A percentile compares a stretch with the other conserved stretches of the same genome.
These are phyloP conservation scores for Lepisosteus oculatus DNA, from an alignment of 2,113 vertebrate species.

Conservation along the genomic window DNA sequence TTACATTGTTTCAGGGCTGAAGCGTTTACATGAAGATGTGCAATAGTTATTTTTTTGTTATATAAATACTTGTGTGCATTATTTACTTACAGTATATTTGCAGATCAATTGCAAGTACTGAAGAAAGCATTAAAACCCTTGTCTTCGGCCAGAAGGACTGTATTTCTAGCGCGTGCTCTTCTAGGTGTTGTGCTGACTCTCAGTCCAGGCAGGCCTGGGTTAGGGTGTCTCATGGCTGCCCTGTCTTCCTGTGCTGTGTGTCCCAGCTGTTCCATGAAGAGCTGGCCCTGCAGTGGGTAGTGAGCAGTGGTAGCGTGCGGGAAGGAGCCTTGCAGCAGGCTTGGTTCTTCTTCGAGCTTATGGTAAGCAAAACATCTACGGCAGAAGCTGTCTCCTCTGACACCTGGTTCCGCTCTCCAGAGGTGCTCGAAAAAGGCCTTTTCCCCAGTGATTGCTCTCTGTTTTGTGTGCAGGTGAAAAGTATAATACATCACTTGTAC, in stretches of 20 bases:
- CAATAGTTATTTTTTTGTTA: too few species aligned
- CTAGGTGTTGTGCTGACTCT: too few species aligned
- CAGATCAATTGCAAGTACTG: too few species aligned
- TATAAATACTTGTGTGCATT: too few species aligned
- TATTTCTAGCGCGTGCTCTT: too few species aligned
- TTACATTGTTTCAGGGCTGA: too few species aligned
- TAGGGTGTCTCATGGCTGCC: slow-evolving; percentile 2
- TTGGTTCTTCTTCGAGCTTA: slow-evolving; percentile 99
- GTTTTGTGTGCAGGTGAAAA: slow-evolving; percentile 80
- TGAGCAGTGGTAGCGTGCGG: slow-evolving; percentile 94
- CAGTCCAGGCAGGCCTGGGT: too few species aligned
- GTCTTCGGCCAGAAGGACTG: too few species aligned
- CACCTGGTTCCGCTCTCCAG: not conserved
- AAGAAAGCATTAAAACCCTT: too few species aligned
- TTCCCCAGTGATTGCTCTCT: not conserved
- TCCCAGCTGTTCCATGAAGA: slow-evolving; percentile 94
- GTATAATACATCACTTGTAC: slow-evolving; percentile 96
- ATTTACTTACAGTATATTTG: too few species aligned
- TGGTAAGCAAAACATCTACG: slow-evolving; percentile 71
- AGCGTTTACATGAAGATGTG: too few species aligned
- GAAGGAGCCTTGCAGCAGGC: slow-evolving; percentile 94
- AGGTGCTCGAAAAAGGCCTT: not conserved
- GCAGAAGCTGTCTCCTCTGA: not conserved
- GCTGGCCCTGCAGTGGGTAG: slow-evolving; percentile 96
- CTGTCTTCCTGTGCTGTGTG: slow-evolving; percentile 10